Base-by-base conservation (phyloP, 2,113 vertebrate genomes). In the Meleagris gallopavo region DNA sequence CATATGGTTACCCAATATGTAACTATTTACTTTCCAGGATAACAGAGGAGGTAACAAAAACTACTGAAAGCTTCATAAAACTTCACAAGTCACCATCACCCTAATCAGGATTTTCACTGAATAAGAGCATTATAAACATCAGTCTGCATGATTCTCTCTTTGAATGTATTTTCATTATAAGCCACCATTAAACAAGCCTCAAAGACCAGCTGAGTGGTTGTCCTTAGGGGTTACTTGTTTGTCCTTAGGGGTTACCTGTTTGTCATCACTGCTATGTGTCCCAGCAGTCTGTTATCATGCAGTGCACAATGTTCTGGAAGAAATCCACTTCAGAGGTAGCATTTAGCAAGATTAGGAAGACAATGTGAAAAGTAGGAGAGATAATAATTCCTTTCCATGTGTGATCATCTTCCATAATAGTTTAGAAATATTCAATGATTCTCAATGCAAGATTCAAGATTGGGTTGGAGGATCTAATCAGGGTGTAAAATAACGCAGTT, bases 1-100 rank as follows among this genome's bases (percentile, higher is more conserved):
- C 96, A 81, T 96, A 91, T 94, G 89, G 93, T 85, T 92, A 96
- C 45, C 78, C 87, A 94, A 80, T 77, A 95, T 96, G 95, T 91
- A 96, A 94, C 95, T 94, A 86, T 94, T 96, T 95, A 89, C 78
- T 69, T 90, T 77, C 88, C 93, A 95, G 50, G 46, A 90, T 62
- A 76, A 96, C 41, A 87, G 57, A 70, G 50, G 50, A 89, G 48
- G 55, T 79, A 94, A 89, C 30, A 76, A 87, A 95, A 96, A 48
- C 50, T 34, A 46, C 55, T 70, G 66, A 84, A 75, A 78, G 64
- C 71, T 25, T 94, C 21, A 70, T 34, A 88, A 78, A 90, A 76
- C 10, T 43, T 52, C 43, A 67, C 0, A 3, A 79, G 62, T 41
- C 32, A 71, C 10, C 58, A 16, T 58, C 75, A 58, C 12, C 9